These are phyloP conservation scores for Andrena camellia DNA, from an alignment of 2,888 invertebrate species.

Conservation along the genomic window DNA sequence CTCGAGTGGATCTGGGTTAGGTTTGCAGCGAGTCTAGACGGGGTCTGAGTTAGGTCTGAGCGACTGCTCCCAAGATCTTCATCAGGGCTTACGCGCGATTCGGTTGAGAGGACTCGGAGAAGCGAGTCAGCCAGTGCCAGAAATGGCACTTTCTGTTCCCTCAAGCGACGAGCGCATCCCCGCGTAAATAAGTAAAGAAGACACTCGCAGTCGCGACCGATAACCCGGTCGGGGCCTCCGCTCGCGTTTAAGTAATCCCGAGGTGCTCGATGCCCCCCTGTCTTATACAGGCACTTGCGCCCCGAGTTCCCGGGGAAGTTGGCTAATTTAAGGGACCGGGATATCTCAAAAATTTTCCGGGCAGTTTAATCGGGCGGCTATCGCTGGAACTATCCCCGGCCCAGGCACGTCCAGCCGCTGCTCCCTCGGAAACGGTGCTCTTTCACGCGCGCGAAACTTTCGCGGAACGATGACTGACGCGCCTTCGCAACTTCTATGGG, in stretches of 20 bases:
- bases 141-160: neutral
- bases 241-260: conserved; percentile 49
- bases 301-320: conserved; percentile 33
- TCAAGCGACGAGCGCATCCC: conserved; percentile 1
- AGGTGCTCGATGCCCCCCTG: neutral
- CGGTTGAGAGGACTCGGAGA: neutral
- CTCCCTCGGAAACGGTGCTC: neutral
- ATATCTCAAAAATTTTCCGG: conserved; percentile 57
- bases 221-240: conserved; percentile 30
- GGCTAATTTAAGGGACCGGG: conserved; percentile 39
- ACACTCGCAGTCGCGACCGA: conserved; percentile 48
- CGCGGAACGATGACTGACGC: conserved; percentile 1
- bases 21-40: no score
- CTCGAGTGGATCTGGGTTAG: no score
- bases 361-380: conserved; percentile 50
- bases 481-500: conserved; percentile 5
- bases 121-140: neutral
- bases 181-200: conserved; percentile 53
- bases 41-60: no score
- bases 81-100: no score
- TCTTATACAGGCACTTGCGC: neutral
- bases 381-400: neutral
- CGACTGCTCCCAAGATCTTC: no score
- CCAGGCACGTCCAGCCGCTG: neutral
- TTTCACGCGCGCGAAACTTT: neutral